Conservation (phyloP, 53 echinoderm and acorn worm species). For the Echinarachnius parma region DNA sequence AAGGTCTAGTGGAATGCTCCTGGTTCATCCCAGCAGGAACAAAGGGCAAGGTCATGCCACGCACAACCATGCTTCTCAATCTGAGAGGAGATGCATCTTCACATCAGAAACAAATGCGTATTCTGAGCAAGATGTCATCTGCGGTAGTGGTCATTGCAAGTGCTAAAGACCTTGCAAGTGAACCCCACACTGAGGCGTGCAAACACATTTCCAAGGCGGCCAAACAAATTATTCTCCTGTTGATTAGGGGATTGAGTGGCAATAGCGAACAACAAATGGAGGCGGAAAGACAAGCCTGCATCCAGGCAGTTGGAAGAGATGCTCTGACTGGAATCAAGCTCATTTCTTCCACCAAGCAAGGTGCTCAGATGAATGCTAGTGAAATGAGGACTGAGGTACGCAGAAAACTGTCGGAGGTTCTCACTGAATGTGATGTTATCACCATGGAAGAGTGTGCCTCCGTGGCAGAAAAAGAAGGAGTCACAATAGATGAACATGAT, state of each 20-base stretch:
- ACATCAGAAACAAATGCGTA: too few species aligned
- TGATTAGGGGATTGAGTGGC: slow-evolving; percentile 34
- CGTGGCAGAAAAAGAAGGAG: slow-evolving; percentile 14
- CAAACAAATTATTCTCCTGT: too few species aligned
- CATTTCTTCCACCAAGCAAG: slow-evolving; percentile 7
- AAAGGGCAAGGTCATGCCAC: not conserved
- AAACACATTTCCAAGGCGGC: not conserved
- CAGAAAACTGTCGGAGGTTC: slow-evolving; percentile 4
- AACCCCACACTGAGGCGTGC: slow-evolving; percentile 2
- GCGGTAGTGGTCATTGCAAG: too few species aligned
- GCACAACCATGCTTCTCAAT: too few species aligned
- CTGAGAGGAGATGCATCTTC: too few species aligned
- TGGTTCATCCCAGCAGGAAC: slow-evolving; percentile 13
- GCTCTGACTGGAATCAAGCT: not conserved
- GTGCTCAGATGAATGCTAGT: slow-evolving; percentile 21
- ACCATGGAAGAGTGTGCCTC: slow-evolving; percentile 16
- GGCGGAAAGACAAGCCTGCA: not conserved
- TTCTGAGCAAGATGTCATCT: too few species aligned
- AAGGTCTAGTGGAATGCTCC: too few species aligned
- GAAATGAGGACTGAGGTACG: too few species aligned
- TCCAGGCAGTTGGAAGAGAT: slow-evolving; percentile 30
- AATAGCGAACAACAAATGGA: not conserved
- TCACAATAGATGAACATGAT: too few species aligned
- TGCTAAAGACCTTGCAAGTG: slow-evolving; percentile 12
- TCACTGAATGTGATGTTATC: slow-evolving; percentile 7